Evolutionary conservation across 2,797 vertebrate genomes (phyloP).

Genomic region (Micromesistius poutassou): DNA sequence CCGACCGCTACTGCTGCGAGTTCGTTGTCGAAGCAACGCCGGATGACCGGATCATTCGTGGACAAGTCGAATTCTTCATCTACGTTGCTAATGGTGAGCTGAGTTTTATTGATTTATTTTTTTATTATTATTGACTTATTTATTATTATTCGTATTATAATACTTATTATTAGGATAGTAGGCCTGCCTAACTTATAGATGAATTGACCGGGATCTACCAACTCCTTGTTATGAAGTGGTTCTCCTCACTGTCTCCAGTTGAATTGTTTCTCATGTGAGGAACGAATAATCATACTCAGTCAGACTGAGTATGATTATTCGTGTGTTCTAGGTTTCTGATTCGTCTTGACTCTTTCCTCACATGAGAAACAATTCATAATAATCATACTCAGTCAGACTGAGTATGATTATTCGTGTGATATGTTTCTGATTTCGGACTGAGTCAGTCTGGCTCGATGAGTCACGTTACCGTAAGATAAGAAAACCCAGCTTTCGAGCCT

Average conservation of each 20-base stretch:
- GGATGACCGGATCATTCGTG: background rate
- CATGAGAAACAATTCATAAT: too few relatives aligned
- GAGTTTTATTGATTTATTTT: background rate
- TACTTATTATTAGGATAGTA: background rate
- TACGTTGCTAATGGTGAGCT: constrained; percentile 61
- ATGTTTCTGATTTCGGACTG: too few relatives aligned
- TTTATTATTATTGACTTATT: background rate
- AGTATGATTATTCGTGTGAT: too few relatives aligned
- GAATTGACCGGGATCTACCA: background rate
- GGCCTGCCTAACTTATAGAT: background rate
- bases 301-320: too few relatives aligned
- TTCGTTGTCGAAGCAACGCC: constrained; percentile 25
- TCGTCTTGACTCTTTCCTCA: too few relatives aligned
- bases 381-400: too few relatives aligned
- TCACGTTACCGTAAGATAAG: too few relatives aligned
- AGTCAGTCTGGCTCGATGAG: too few relatives aligned
- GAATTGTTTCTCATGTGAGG: background rate
- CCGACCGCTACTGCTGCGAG: constrained; percentile 66
- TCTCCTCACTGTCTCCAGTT: background rate
- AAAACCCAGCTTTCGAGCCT: background rate
- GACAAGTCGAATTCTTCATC: constrained; percentile 58
- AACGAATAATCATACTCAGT: background rate
- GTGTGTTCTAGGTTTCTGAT: too few relatives aligned
- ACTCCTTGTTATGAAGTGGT: background rate
- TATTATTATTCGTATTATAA: background rate